These are phyloP conservation scores for Drosophila nannoptera DNA, from an alignment of 1,140 invertebrate genomes.

Conservation along the genomic window DNA sequence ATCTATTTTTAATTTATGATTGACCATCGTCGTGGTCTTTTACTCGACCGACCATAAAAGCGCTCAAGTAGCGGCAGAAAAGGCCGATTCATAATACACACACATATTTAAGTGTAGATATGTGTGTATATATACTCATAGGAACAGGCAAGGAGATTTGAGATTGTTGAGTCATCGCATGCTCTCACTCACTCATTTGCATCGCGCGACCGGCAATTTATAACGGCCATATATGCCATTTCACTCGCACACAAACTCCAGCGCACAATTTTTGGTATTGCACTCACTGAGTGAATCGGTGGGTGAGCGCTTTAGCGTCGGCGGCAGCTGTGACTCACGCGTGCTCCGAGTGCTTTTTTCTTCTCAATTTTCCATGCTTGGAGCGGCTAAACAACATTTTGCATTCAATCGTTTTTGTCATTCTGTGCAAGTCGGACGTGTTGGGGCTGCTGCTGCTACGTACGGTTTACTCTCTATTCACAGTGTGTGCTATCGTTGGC, in stretches of 20 bases:
- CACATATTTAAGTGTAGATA: conserved; percentile 10
- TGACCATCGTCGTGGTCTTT: conserved; percentile 35
- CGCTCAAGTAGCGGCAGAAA: conserved; percentile 46
- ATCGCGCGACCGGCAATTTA: conserved; percentile 63
- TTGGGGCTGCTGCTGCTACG: conserved; percentile 41
- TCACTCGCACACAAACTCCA: conserved; percentile 58
- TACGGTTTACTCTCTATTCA: conserved; percentile 43
- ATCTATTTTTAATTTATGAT: conserved; percentile 76
- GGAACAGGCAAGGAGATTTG: conserved; percentile 32
- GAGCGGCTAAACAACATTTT: conserved; percentile 36
- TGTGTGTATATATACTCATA: conserved; percentile 1
- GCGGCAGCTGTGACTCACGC: conserved; percentile 53
- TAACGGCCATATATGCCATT: conserved; percentile 61
- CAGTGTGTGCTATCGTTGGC: conserved; percentile 49
- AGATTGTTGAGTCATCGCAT: conserved; percentile 68
- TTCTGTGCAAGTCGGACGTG: conserved; percentile 67
- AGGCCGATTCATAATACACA: conserved; percentile 68
- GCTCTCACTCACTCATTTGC: conserved; percentile 75
- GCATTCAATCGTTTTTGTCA: conserved; percentile 60
- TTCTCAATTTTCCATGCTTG: conserved; percentile 45
- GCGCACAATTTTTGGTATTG: conserved; percentile 44
- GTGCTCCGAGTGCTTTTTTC: conserved; percentile 45
- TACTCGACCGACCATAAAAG: conserved; percentile 61
- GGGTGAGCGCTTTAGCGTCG: conserved; percentile 31
- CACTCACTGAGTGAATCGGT: conserved; percentile 41